These are phyloP conservation scores for Poecile montanus DNA, from an alignment of 2,797 vertebrate genomes.

Conservation along the genomic window DNA sequence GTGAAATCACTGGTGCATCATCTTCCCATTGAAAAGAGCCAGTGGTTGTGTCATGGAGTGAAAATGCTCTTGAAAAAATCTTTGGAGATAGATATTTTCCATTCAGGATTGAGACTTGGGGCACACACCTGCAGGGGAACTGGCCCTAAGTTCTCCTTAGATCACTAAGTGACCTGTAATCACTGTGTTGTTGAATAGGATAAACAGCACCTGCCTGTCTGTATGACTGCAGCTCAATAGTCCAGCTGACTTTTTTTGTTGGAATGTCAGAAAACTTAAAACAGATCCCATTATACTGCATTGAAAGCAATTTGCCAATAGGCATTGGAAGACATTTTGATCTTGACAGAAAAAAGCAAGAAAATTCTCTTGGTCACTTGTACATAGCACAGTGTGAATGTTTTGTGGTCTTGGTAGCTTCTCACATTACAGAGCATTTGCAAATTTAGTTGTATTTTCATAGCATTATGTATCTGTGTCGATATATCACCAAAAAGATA, in stretches of 20 bases:
- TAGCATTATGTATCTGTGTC: neutral
- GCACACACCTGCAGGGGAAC: neutral
- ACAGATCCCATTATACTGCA: neutral
- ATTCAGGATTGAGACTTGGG: neutral
- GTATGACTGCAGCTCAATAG: neutral
- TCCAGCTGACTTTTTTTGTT: neutral
- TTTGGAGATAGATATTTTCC: neutral
- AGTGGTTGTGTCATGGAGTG: neutral
- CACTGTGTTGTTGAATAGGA: neutral
- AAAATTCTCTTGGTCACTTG: neutral
- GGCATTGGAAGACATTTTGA: neutral
- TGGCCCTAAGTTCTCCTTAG: neutral
- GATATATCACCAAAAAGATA: neutral
- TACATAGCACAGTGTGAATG: neutral
- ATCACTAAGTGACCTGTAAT: neutral
- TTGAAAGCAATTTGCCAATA: neutral
- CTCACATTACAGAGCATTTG: neutral
- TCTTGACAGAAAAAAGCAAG: neutral
- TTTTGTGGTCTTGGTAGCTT: neutral
- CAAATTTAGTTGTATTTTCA: neutral
- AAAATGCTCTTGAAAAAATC: neutral
- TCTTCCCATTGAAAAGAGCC: neutral
- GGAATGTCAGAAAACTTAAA: neutral
- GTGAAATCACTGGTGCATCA: neutral
- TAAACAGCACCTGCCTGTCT: neutral